These are phyloP conservation scores for Pelosia muscerda DNA, from an alignment of 2,888 invertebrate genomes.

Conservation along the genomic window DNA sequence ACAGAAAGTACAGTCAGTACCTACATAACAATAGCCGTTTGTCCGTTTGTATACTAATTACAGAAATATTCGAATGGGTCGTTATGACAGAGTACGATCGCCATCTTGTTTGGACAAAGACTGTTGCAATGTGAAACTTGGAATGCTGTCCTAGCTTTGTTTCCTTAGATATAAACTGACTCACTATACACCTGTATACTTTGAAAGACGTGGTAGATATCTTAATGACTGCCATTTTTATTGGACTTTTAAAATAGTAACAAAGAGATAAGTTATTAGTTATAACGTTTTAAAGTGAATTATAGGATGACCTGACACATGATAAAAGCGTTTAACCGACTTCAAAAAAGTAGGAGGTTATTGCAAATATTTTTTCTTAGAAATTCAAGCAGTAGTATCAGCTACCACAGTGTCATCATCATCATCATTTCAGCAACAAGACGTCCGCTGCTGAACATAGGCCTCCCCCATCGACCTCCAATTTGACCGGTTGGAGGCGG, in stretches of 20 bases:
- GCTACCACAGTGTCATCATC: too few species aligned
- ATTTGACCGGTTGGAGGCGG: too few species aligned
- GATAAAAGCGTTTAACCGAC: too few species aligned
- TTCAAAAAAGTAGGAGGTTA: too few species aligned
- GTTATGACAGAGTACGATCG: conserved; percentile 40
- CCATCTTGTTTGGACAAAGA: conserved; percentile 46
- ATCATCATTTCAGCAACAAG: too few species aligned
- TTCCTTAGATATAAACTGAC: conserved; percentile 45
- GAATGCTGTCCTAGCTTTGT: conserved; percentile 57
- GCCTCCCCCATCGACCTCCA: too few species aligned
- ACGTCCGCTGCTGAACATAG: too few species aligned
- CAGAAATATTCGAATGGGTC: conserved; percentile 42
- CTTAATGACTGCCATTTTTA: background rate
- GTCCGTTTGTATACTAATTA: conserved; percentile 39
- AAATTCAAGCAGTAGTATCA: too few species aligned
- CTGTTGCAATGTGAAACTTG: conserved; percentile 42
- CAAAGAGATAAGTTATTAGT: too few species aligned
- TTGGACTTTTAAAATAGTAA: background rate
- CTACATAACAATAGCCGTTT: conserved; percentile 14
- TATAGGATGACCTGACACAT: too few species aligned
- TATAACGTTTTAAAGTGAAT: too few species aligned
- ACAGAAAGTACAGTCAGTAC: background rate
- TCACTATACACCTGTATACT: conserved; percentile 41
- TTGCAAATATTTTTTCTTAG: too few species aligned
- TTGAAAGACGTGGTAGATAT: background rate